Base-by-base conservation (phyloP, 2,797 vertebrate species). In the Falco rusticolus region DNA sequence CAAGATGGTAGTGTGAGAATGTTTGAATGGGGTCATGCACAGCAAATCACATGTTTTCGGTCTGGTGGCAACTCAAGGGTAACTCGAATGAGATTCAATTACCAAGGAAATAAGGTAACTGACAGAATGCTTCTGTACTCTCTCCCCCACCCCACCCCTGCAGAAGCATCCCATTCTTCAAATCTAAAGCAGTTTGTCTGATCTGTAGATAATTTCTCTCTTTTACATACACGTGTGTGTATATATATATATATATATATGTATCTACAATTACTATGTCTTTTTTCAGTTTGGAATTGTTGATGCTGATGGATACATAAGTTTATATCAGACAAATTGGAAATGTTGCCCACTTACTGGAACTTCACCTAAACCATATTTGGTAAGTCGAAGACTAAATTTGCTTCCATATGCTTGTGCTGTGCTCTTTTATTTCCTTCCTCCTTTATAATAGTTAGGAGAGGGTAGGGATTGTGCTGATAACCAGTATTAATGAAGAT, bases 21-120 rank as follows among this genome's bases (percentile, higher is more conserved):
- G 99, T 99, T 99, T 96, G 99, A 99, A 89, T 99, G 99, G 99
- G 99, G 99, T 74, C 99, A 99, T 90, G 99, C 99, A 10, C 99
- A 99, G 96, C 99, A 99, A 98, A 99, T 99, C 97, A 98, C 98
- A 56, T 99, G 99, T 96, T 99, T 99, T 97, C 98, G 99, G 54
- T 98, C 99, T 97, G 98, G 99, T 11, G 99, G 99, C 71, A 99
- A 99, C 98, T 98, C 99, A 84, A 98, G 99, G 97, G 98, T 99
- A 90, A 99, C 99, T 89, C 98, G 99, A 94, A 99, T 99, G 97
- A 98, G 99, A 94, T 99, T 99, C 98, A 99, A 99, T 97, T 99
- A 99, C 95, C 99, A 99, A 97, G 99, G 99, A 95, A 99, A 99
- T 98, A 99, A 99, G 99, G 99, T 99, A 93, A 97, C 97, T 60